These are phyloP conservation scores for Psilanteris sp. DNA, from an alignment of 1,140 invertebrate species.

Conservation along the genomic window DNA sequence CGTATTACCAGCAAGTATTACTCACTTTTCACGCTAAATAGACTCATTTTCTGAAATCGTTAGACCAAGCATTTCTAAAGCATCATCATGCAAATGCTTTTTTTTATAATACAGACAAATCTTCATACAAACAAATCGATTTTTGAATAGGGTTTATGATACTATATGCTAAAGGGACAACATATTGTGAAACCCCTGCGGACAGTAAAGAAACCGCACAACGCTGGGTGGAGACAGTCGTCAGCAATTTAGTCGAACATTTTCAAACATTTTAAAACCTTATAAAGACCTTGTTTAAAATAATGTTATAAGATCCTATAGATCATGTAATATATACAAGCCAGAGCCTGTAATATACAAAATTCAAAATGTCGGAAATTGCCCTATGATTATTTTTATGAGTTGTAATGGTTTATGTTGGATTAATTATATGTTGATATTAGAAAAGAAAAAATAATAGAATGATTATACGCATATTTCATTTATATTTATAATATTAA, in stretches of 20 bases:
- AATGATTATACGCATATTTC: too few relatives aligned
- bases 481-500: too few relatives aligned
- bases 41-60: neutral
- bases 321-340: neutral
- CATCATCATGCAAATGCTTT: neutral
- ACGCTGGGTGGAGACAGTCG: neutral
- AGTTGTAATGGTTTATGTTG: too few relatives aligned
- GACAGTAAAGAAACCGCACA: slow-evolving; percentile 10
- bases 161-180: neutral
- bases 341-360: too few relatives aligned
- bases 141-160: neutral
- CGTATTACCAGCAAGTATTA: slow-evolving; percentile 6
- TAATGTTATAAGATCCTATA: too few relatives aligned
- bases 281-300: too few relatives aligned
- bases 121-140: neutral
- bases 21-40: slow-evolving; percentile 12
- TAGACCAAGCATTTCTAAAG: slow-evolving; percentile 1
- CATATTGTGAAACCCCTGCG: slow-evolving; percentile 20
- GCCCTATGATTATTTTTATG: too few relatives aligned
- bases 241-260: slow-evolving; percentile 8
- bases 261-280: slow-evolving; percentile 15
- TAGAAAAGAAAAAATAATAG: too few relatives aligned
- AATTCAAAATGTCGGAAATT: too few relatives aligned
- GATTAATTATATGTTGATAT: too few relatives aligned
- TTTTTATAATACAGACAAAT: neutral